These are phyloP conservation scores for Melinaea menophilus DNA, from an alignment of 2,888 invertebrate genomes.

Conservation along the genomic window DNA sequence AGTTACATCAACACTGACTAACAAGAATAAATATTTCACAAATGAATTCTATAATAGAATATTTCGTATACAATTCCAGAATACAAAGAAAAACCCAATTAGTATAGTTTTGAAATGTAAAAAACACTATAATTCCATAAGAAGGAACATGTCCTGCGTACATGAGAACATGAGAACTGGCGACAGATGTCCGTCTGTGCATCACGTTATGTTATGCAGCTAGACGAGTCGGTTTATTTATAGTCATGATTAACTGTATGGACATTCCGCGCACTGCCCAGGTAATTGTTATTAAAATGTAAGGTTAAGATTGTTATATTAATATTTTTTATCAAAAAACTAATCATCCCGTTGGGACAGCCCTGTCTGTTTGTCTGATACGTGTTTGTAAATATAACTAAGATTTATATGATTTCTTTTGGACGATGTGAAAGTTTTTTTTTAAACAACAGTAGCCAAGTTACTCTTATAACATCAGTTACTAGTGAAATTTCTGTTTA, in stretches of 20 bases:
- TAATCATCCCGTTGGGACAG: neutral
- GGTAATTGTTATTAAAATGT: neutral
- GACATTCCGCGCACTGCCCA: neutral
- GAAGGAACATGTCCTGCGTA: conserved; percentile 12
- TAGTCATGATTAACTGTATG: conserved; percentile 26
- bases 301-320: neutral
- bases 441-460: no score
- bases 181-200: conserved; percentile 32
- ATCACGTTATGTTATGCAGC: conserved; percentile 21
- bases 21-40: no score
- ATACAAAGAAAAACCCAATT: neutral
- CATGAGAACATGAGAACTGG: conserved; percentile 24
- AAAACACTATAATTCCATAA: conserved; percentile 15
- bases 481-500: no score
- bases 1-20: no score
- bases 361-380: no score
- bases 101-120: neutral
- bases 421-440: no score
- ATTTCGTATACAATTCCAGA: no score
- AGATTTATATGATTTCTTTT: no score
- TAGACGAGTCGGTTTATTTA: conserved; percentile 31
- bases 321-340: neutral
- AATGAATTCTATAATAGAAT: no score
- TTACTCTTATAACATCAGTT: no score
- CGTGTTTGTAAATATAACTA: no score